Evolutionary conservation across 2,888 invertebrate species (phyloP).

Genomic region (Nemotelus pantherinus): DNA sequence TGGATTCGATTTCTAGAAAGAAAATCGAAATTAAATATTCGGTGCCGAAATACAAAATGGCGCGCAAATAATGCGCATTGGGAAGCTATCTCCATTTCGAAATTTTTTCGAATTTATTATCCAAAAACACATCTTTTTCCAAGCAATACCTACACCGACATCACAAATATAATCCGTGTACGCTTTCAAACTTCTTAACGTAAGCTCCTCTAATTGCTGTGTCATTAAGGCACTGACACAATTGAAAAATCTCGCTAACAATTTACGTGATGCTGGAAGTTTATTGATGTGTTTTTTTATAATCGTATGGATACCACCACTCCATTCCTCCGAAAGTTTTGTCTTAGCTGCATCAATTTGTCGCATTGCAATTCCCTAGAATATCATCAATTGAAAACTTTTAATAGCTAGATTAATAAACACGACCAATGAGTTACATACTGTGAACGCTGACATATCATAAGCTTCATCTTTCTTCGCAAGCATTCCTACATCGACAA

Average conservation of each 20-base stretch:
- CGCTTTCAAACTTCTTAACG: conserved; percentile 80
- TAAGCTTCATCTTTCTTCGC: conserved; percentile 58
- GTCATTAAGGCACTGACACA: conserved; percentile 89
- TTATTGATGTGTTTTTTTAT: conserved; percentile 75
- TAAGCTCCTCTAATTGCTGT: conserved; percentile 82
- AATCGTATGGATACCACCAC: conserved; percentile 61
- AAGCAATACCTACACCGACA: conserved; percentile 70
- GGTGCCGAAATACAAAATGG: too few relatives aligned
- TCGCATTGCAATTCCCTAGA: conserved; percentile 63
- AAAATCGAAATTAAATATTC: background rate
- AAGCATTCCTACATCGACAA: conserved; percentile 63
- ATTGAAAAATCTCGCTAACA: conserved; percentile 82
- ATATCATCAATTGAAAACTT: conserved; percentile 18
- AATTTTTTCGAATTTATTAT: too few relatives aligned
- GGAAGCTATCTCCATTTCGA: too few relatives aligned
- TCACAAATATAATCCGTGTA: conserved; percentile 82
- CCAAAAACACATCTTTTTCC: too few relatives aligned
- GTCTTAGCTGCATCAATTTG: conserved; percentile 76
- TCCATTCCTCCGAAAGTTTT: conserved; percentile 70
- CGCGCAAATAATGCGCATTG: too few relatives aligned
- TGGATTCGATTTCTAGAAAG: conserved; percentile 71
- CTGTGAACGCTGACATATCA: conserved; percentile 61
- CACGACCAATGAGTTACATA: conserved; percentile 51
- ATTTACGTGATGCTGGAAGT: conserved; percentile 69
- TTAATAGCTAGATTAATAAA: conserved; percentile 18